Evolutionary conservation across 2,113 vertebrate genomes (phyloP), one percentile per base, ranked within the genome.

Genomic region (Xenopus borealis): DNA sequence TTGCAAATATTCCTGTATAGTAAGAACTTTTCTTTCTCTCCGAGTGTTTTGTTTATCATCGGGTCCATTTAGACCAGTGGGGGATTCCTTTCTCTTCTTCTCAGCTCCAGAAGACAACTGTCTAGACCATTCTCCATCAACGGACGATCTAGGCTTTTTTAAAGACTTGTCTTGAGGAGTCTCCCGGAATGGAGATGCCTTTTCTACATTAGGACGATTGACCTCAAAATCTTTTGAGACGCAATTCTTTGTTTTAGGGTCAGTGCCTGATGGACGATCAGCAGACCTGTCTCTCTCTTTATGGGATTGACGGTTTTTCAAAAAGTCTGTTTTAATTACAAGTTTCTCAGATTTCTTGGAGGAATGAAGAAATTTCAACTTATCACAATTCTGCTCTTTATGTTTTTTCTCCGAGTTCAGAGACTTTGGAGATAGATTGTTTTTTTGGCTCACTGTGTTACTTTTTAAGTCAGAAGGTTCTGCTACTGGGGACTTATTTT

Each of bases 1-100:
- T 62, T 78, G 72, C 0, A 82, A 62, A 72, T 78, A 86, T 7
- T 90, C 88, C 57, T 85, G 81, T 0, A 80, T 27, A 10, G 79
- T 44, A 14, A 83, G 45, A 40, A 67, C 58, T 83, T 81, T 75
- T 16, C 16, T 74, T 1, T 19, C 33, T 53, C 17, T 72, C 19
- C 13, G 11, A 40, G 30, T 40, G 30, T 10, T 16, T 55, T 55
- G 9, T 1, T 52, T 68, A 47, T 75, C 9, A 33, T 11, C 33
- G 46, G 46, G 45, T 14, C 6, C 12, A 52, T 47, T 67, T 4
- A 23, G 20, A 14, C 20, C 19, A 4, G 11, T 3, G 19, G 44
- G 19, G 12, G 12, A 13, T 30, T 61, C 55, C 12, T 50, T 62
- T 5, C 7, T 47, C 12, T 18, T 69, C 20, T 40, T 66, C 8